These are phyloP conservation scores for Harmothoe impar DNA, from an alignment of 2,888 invertebrate genomes.

Conservation along the genomic window DNA sequence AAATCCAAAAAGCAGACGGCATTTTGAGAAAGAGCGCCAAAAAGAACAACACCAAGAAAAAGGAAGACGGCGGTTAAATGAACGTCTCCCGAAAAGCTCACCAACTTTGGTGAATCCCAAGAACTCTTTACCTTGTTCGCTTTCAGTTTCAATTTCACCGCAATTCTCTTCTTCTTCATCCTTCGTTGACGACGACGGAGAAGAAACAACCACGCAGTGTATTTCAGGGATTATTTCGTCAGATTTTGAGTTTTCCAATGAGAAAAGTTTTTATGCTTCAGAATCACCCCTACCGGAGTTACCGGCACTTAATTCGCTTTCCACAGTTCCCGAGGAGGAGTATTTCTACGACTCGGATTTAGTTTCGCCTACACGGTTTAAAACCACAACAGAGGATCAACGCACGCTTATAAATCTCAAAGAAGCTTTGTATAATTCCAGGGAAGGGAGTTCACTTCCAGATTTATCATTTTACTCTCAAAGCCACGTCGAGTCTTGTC, in stretches of 20 bases:
- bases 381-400: not conserved
- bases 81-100: too few species aligned
- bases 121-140: constrained; percentile 39
- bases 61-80: not conserved
- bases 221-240: constrained; percentile 53
- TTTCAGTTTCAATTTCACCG: not conserved
- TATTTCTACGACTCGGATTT: not conserved
- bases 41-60: not conserved
- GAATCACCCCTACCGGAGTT: constrained; percentile 19
- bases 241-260: constrained; percentile 49
- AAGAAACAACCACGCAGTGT: not conserved
- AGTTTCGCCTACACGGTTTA: constrained; percentile 37
- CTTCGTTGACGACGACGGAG: not conserved
- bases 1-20: not conserved
- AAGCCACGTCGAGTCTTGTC: not conserved
- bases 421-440: not conserved
- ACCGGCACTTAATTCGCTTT: not conserved
- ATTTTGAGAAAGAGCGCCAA: not conserved
- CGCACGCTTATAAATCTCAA: not conserved
- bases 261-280: constrained; percentile 27
- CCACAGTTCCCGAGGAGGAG: not conserved
- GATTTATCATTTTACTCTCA: constrained; percentile 25
- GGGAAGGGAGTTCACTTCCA: not conserved
- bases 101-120: too few species aligned
- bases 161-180: not conserved